Percentiles rank a stretch among this genome's conserved stretches.
Conservation (phyloP, 2,888 invertebrate species). For the Malthinus seriepunctatus region DNA sequence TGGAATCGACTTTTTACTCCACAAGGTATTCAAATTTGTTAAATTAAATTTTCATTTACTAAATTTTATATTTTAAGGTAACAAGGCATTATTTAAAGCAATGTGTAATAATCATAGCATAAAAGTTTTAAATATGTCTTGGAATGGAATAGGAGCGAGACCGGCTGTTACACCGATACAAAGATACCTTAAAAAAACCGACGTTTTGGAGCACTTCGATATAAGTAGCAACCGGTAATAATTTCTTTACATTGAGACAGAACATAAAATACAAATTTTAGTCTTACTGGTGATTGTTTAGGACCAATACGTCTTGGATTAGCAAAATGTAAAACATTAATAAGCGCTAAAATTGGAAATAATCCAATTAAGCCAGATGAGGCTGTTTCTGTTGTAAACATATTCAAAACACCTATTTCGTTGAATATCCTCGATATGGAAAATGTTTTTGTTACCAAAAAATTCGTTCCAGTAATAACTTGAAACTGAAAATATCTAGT, state of each 20-base stretch:
- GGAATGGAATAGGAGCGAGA: conserved; percentile 55
- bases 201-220: conserved; percentile 46
- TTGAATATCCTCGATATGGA: conserved; percentile 56
- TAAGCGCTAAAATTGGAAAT: conserved; percentile 55
- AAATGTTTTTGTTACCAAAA: conserved; percentile 55
- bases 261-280: conserved; percentile 23
- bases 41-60: conserved; percentile 1
- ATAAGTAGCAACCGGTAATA: conserved; percentile 50
- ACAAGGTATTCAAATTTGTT: conserved; percentile 38
- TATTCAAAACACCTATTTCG: conserved; percentile 45
- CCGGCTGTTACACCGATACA: conserved; percentile 42
- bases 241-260: not conserved
- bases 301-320: conserved; percentile 52
- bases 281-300: conserved; percentile 44
- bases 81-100: conserved; percentile 49
- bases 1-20: conserved; percentile 58
- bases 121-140: conserved; percentile 52
- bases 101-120: conserved; percentile 47
- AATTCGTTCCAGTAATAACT: conserved; percentile 48
- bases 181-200: conserved; percentile 40
- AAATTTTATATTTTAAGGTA: conserved; percentile 39
- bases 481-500: not conserved
- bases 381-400: conserved; percentile 51
- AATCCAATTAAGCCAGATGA: conserved; percentile 58
- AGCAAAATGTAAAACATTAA: conserved; percentile 52